These are phyloP conservation scores for Pseudorasbora parva DNA, from an alignment of 2,113 vertebrate species.

Conservation along the genomic window DNA sequence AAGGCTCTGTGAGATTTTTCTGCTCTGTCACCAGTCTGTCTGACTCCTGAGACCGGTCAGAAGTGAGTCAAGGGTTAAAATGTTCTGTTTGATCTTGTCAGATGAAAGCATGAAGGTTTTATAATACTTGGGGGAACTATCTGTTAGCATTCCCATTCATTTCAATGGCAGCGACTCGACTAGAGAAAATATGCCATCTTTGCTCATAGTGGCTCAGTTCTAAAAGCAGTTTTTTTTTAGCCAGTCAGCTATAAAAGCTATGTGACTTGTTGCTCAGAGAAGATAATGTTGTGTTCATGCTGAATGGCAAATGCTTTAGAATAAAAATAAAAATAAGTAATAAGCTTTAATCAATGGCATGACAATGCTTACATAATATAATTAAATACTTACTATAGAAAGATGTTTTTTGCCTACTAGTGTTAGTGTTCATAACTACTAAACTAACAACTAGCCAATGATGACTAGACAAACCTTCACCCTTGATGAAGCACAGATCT, in stretches of 20 bases:
- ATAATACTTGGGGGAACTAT: not conserved
- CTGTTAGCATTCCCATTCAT: not conserved
- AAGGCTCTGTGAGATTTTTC: constrained; percentile 4
- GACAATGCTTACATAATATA: too few species aligned
- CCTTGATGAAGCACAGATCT: too few species aligned
- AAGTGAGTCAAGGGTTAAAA: not conserved
- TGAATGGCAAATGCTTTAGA: not conserved
- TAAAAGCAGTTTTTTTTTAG: not conserved
- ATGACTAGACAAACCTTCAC: too few species aligned
- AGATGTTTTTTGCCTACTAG: too few species aligned
- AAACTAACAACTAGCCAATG: too few species aligned
- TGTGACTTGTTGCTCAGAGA: too few species aligned
- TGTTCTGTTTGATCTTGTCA: constrained; percentile 6
- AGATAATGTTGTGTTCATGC: not conserved
- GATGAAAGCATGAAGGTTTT: not conserved
- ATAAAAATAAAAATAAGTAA: not conserved
- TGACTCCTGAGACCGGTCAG: not conserved
- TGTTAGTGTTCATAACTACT: too few species aligned
- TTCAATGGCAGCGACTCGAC: not conserved
- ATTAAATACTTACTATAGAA: too few species aligned
- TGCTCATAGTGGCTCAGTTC: not conserved
- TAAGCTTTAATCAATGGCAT: too few species aligned
- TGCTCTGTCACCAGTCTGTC: constrained; percentile 36
- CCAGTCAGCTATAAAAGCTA: not conserved
- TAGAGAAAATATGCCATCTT: not conserved